Percentiles rank a stretch among this genome's conserved stretches.
phyloP scores from a whole-genome alignment of 2,888 invertebrate genomes.

The Xanthia togata region DNA sequence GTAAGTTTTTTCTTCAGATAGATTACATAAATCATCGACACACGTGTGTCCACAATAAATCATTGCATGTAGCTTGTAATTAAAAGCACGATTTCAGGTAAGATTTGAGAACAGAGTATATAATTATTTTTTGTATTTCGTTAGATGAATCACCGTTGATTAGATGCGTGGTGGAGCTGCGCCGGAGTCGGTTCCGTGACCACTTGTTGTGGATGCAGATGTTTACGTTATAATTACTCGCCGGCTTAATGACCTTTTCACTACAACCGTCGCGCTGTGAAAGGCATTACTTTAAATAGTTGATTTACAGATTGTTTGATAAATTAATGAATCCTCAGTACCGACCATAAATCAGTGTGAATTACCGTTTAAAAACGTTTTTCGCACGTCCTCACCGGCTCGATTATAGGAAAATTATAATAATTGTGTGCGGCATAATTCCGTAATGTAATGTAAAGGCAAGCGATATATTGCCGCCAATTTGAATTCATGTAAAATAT shows the following conservation, averaged over 20 bases:
- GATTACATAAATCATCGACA: slow-evolving; percentile 83
- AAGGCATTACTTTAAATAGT: slow-evolving; percentile 69
- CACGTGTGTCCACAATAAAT: slow-evolving; percentile 85
- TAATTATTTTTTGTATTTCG: slow-evolving; percentile 88
- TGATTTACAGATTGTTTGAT: slow-evolving; percentile 70
- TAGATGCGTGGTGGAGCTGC: slow-evolving; percentile 78
- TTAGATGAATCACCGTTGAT: slow-evolving; percentile 89
- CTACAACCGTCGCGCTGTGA: slow-evolving; percentile 69
- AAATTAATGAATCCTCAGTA: slow-evolving; percentile 79
- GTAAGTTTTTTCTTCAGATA: slow-evolving; percentile 57
- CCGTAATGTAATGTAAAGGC: slow-evolving; percentile 87
- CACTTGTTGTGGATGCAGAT: slow-evolving; percentile 84
- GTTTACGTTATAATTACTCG: slow-evolving; percentile 86
- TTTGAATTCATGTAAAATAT: slow-evolving; percentile 90
- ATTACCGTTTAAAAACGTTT: slow-evolving; percentile 85
- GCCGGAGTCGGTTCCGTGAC: slow-evolving; percentile 77
- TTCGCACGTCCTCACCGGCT: slow-evolving; percentile 88
- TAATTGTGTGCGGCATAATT: slow-evolving; percentile 88
- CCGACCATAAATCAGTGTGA: slow-evolving; percentile 84
- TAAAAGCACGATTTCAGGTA: slow-evolving; percentile 87
- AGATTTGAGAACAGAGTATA: slow-evolving; percentile 84
- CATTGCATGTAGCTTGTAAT: slow-evolving; percentile 84
- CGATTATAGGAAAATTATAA: slow-evolving; percentile 90
- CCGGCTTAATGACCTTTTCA: slow-evolving; percentile 85
- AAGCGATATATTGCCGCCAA: slow-evolving; percentile 85